These are phyloP conservation scores for Lepilemur ruficaudatus DNA, from an alignment of 2,797 vertebrate species.

Conservation along the genomic window DNA sequence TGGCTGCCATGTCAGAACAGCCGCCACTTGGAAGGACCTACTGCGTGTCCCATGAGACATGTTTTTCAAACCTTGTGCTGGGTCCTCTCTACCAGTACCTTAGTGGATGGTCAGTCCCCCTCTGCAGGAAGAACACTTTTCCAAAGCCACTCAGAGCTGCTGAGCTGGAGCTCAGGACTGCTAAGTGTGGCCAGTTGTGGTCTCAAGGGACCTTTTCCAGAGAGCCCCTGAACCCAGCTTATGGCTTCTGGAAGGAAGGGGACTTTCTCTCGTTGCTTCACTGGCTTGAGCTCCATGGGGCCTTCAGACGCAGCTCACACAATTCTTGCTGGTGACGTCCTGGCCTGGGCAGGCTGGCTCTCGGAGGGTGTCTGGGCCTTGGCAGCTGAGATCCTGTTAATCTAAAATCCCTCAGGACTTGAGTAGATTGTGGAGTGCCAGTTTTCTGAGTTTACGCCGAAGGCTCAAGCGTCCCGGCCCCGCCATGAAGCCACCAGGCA, in stretches of 20 bases:
- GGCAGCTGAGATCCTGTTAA: background rate
- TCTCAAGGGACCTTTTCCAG: background rate
- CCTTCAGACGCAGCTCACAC: background rate
- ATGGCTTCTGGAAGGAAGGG: background rate
- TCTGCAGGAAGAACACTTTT: background rate
- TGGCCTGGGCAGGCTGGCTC: background rate
- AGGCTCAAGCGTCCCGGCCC: background rate
- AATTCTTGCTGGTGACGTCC: background rate
- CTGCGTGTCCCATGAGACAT: fast-evolving
- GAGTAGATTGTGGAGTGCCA: background rate
- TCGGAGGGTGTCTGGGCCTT: background rate
- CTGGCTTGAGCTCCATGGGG: background rate
- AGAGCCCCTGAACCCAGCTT: background rate
- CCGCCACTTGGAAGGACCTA: background rate
- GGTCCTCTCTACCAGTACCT: fast-evolving
- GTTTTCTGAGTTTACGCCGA: background rate
- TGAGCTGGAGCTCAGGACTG: background rate
- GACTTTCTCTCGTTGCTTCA: background rate
- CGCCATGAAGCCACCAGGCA: background rate
- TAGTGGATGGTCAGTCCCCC: no score
- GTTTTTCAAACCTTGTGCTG: background rate
- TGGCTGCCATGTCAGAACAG: background rate
- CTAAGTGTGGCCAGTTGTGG: background rate
- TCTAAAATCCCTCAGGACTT: background rate
- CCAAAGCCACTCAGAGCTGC: background rate